Base-by-base conservation (phyloP, 2,797 vertebrate species). In the Kryptolebias ocellatus region DNA sequence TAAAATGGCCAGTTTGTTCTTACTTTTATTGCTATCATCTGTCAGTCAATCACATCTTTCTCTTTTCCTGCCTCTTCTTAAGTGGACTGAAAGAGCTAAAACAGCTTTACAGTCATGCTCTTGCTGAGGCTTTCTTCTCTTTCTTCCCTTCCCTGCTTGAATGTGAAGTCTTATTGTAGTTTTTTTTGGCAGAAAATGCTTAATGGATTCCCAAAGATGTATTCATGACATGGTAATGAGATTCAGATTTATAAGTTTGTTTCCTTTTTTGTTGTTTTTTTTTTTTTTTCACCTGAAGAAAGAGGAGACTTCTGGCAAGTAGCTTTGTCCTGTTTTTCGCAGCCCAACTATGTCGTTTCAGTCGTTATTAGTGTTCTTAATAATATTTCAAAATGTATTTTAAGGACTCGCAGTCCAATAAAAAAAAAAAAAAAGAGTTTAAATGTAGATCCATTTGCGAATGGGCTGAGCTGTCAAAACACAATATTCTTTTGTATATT, bases 1-100 rank as follows among this genome's bases (percentile, higher is more conserved):
- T 86, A 87, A 92, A 92, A 92, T 91, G 88, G 90, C 82, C 90
- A 87, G 87, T 92, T 90, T 88, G 81, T 92, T 89, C 91, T 88
- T 90, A 90, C 89, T 89, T 92, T 90, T 91, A 88, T 92, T 88
- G 85, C 88, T 87, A 87, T 92, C 90, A 86, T 91, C 90, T 91
- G 92, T 92, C 92, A 91, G 80, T 93, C 92, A 90, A 81, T 87
- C 86, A 81, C 66, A 68, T 87, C 81, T 79, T 76, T 84, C 81
- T 74, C 72, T 86, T 67, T 80, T 78, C 51, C 62, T 78, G 56
- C 60, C 58, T 85, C 69, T 70, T 79, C 79, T 80, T 85, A 91
- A 91, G 85, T 88, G 87, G 82, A 88, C 79, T 84, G 68, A 92
- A 86, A 90, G 76, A 84, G 84, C 89, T 87, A 76, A 79, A 88